Evolutionary conservation across 2,797 vertebrate genomes (phyloP).

Genomic region (Phaenicophaeus curvirostris): DNA sequence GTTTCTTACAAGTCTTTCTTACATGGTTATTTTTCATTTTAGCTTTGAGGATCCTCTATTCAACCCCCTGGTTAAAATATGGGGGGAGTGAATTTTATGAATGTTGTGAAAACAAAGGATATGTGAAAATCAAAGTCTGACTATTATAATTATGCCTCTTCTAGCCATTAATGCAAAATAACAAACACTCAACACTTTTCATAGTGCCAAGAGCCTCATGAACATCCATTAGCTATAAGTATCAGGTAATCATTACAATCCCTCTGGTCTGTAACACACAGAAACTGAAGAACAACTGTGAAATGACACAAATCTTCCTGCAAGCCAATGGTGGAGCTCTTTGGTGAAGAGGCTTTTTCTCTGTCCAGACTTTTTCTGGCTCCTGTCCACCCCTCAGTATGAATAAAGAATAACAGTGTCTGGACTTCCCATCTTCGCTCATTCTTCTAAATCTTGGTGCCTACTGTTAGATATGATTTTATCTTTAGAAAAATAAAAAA

Average conservation of each 20-base stretch:
- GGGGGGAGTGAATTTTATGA: not conserved
- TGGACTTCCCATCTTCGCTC: constrained; percentile 11
- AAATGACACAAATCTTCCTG: not conserved
- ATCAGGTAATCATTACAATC: not conserved
- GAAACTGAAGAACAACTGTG: constrained; percentile 4
- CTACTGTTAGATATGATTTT: not conserved
- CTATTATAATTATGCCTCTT: not conserved
- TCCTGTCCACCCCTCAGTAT: not conserved
- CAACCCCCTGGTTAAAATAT: not conserved
- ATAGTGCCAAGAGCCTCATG: not conserved
- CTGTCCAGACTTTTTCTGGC: not conserved
- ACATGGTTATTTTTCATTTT: not conserved
- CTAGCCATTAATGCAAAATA: not conserved
- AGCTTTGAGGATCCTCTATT: not conserved
- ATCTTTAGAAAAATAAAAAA: constrained; percentile 26
- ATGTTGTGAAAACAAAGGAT: not conserved
- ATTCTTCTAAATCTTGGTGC: not conserved
- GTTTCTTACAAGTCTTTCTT: not conserved
- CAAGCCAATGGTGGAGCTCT: not conserved
- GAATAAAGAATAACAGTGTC: constrained; percentile 9
- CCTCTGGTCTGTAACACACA: not conserved
- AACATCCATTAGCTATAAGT: not conserved
- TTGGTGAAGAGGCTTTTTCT: not conserved
- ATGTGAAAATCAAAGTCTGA: constrained; percentile 1
- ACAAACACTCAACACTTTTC: not conserved